These are phyloP conservation scores for Lagenorhynchus albirostris DNA, from an alignment of 2,113 vertebrate species.

Conservation along the genomic window DNA sequence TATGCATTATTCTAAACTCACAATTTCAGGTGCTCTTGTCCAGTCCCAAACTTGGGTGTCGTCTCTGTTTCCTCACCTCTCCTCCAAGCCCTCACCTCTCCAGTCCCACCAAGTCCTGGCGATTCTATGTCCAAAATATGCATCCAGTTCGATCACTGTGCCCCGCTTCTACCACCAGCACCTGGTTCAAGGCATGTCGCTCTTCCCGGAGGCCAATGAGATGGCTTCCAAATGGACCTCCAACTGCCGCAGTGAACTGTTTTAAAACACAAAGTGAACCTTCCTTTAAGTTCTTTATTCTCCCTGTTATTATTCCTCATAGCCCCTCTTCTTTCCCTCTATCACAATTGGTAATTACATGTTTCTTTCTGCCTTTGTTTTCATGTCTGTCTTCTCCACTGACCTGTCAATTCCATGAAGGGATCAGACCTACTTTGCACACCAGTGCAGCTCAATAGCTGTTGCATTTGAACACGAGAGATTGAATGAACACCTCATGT, in stretches of 20 bases:
- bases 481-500: neutral
- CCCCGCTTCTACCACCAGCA: too few species aligned
- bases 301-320: neutral
- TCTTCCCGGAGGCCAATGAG: neutral
- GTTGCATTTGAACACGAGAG: neutral
- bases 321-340: neutral
- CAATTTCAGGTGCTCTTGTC: neutral
- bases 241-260: neutral
- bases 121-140: neutral
- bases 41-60: neutral
- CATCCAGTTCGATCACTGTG: accelerated
- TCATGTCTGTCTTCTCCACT: neutral
- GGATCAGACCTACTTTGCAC: neutral
- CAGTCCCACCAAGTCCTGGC: neutral
- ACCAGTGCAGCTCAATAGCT: neutral
- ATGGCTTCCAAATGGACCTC: neutral
- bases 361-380: neutral
- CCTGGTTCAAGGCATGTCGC: neutral
- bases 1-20: neutral
- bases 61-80: neutral
- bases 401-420: neutral
- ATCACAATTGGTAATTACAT: neutral
- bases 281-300: neutral
- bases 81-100: neutral
- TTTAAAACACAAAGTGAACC: neutral